Evolutionary conservation across 2,888 invertebrate species (phyloP).

Genomic region (Congeria kusceri): DNA sequence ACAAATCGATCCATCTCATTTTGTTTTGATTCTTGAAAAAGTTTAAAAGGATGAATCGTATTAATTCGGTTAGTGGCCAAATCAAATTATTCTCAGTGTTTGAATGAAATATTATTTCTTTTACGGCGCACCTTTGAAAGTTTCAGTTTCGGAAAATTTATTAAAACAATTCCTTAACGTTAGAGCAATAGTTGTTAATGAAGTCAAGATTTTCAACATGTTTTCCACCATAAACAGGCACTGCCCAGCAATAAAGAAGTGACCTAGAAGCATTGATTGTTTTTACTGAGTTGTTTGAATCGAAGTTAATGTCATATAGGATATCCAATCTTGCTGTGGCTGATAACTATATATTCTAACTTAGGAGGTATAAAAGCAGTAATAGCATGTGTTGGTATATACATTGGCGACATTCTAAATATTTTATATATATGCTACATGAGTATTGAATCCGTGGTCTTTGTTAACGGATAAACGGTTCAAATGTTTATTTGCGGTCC

Average conservation of each 20-base stretch:
- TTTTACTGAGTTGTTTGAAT: slow-evolving; percentile 21
- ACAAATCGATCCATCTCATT: slow-evolving; percentile 1
- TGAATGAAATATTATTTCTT: slow-evolving; percentile 19
- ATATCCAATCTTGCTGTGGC: slow-evolving; percentile 26
- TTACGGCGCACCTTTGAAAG: slow-evolving; percentile 12
- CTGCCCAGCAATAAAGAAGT: slow-evolving; percentile 49
- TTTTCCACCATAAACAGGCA: slow-evolving; percentile 26
- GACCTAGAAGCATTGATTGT: slow-evolving; percentile 21
- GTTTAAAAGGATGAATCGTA: slow-evolving; percentile 10
- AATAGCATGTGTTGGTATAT: neutral
- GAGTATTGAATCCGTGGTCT: no score
- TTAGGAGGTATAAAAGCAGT: slow-evolving; percentile 32
- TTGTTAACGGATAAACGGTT: no score
- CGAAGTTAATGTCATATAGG: slow-evolving; percentile 26
- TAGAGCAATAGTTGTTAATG: slow-evolving; percentile 19
- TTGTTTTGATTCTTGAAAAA: slow-evolving; percentile 18
- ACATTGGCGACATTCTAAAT: no score
- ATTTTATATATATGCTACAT: no score
- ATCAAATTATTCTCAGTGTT: slow-evolving; percentile 15
- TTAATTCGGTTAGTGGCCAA: slow-evolving; percentile 22
- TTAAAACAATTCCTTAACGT: slow-evolving; percentile 24
- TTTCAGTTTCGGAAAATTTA: slow-evolving; percentile 16
- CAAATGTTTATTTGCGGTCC: no score
- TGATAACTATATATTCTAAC: slow-evolving; percentile 31
- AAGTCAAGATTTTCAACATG: slow-evolving; percentile 41